Evolutionary conservation across 2,888 invertebrate species (phyloP), one percentile per base, ranked within the genome.

Genomic region (Dolichopus griseipennis): DNA sequence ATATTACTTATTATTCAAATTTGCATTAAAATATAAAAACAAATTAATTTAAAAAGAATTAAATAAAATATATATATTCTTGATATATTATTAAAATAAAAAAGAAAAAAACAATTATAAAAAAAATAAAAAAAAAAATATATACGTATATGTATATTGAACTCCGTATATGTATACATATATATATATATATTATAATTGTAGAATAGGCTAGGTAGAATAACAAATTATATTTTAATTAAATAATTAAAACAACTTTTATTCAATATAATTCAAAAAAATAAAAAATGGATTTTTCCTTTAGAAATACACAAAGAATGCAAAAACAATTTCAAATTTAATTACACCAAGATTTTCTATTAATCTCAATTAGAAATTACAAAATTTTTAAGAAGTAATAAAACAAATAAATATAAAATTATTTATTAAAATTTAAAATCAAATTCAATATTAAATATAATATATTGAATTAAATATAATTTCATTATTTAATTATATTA

Each of bases 161-260:
- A n/a, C n/a, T n/a, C n/a, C 5, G 5, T 27, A 27, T 69, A 69
- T 71, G 69, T 70, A 69, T 68, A 71, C 71, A 71, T 27, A 5
- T 27, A 70, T 65, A 67, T 64, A 66, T 68, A 69, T 68, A 68
- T 68, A 66, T 69, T 67, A 72, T 71, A 68, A 72, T 72, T 70
- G 43, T 71, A 70, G 66, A 66, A 22, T 72, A 70, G 70, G 67
- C 63, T 72, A 72, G 72, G 72, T 72, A 72, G 72, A 71, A 72
- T 72, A 72, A 72, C 72, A 72, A 72, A 72, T 72, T 71, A 69
- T 72, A 72, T 72, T 72, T 72, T 71, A 68, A 69, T 71, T 70
- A 52, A 52, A 12, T 27, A 27, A 27, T 27, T 27, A 41, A 41
- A 41, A 12, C 41, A 52, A 21, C 8, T 21, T 62, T 62, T 27